phyloP scores from a whole-genome alignment of 1,140 invertebrate genomes.

The Procambarus virginalis region DNA sequence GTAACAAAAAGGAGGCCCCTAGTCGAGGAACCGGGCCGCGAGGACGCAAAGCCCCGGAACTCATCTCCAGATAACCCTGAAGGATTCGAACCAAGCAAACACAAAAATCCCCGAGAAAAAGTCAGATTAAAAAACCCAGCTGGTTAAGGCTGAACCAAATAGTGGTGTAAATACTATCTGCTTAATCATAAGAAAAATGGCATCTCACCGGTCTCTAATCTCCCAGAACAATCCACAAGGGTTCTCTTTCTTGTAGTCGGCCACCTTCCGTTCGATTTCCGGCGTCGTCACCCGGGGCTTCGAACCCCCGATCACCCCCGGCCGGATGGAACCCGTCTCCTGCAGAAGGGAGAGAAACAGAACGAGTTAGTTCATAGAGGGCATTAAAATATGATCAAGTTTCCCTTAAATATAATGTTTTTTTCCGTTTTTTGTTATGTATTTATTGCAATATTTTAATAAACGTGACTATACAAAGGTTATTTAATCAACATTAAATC shows the following conservation, averaged over 20 bases:
- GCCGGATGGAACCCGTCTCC: conserved; percentile 73
- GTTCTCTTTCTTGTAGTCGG: conserved; percentile 77
- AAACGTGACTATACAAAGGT: too few species aligned
- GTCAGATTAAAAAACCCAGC: too few species aligned
- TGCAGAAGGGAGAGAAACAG: background rate
- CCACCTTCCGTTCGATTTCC: conserved; percentile 76
- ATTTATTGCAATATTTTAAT: background rate
- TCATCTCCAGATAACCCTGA: too few species aligned
- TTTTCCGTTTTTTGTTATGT: background rate
- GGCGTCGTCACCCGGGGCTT: conserved; percentile 75
- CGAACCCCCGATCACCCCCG: conserved; percentile 75
- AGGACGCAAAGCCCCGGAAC: too few species aligned
- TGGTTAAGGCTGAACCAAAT: too few species aligned
- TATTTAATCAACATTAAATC: too few species aligned
- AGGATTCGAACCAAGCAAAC: too few species aligned
- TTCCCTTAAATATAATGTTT: background rate
- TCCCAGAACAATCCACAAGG: conserved; percentile 78
- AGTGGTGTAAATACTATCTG: too few species aligned
- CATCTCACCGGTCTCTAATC: conserved; percentile 75
- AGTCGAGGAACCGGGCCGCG: too few species aligned
- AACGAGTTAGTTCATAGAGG: background rate
- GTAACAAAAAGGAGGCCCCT: too few species aligned
- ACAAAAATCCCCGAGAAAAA: too few species aligned
- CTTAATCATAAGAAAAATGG: too few species aligned
- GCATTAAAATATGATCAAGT: background rate